Base-by-base conservation (phyloP, 2,797 vertebrate genomes). In the Choloepus didactylus region DNA sequence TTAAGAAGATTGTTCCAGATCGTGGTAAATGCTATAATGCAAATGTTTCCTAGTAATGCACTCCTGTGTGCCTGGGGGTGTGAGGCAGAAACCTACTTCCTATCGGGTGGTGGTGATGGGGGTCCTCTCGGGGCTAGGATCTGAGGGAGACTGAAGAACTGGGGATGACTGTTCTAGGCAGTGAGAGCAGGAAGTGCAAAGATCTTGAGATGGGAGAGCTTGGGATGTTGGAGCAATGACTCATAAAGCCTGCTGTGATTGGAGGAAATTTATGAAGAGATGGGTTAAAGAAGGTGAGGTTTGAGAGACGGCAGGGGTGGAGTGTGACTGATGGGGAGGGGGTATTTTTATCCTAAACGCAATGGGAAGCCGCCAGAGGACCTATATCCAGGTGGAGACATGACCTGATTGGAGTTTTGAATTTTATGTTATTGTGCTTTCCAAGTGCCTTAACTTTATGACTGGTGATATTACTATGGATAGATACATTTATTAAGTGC, bases 231-330 rank as follows among this genome's bases (percentile, higher is more conserved):
- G 31, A 25, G 62, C 3, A 49, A 25, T 2, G 54, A 2, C 25
- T 2, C 27, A 1, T 38, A 38, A n/a, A 56, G 15, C 12, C 60
- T n/a, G 21, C 15, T 1, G 14, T 66, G 54, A 23, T 46, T 70
- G 21, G n/a, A 70, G 62, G 89, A n/a, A 83, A 46, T 29, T 15
- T 18, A n/a, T 25, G 41, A 64, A 75, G 49, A 69, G 1, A 9
- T 0, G 5, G 14, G 9, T 69, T 19, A 19, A 7, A 35, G 62
- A 31, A 76, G 27, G 11, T 18, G 31, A 35, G 0, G 0, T 21
- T 4, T 69, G 51, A 31, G 66, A 59, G 51, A 44, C 41, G 11
- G 54, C 21, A 5, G 35, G 44, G 8, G 8, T 73, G 31, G 46
- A 5, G 6, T 4, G 18, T 31, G 15, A 59, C 27, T 21, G 56